These are phyloP conservation scores for Ianthella basta DNA, from an alignment of 37 sponge, comb jelly and placozoan genomes.

Conservation along the genomic window DNA sequence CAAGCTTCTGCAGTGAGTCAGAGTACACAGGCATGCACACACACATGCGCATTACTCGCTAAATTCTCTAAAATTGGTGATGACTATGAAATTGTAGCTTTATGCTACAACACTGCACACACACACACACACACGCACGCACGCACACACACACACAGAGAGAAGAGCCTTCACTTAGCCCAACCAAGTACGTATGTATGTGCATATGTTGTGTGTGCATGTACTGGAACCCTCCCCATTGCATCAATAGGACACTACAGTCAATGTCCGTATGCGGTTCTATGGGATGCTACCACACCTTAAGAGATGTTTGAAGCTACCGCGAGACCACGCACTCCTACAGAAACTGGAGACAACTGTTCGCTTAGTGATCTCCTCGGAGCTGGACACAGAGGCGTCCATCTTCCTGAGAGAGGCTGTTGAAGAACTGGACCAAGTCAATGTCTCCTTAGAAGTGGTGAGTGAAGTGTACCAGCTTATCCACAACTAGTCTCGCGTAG, in stretches of 20 bases:
- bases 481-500: too few relatives aligned
- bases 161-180: too few relatives aligned
- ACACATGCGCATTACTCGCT: background rate
- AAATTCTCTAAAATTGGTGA: too few relatives aligned
- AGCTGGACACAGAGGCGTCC: constrained; percentile 65
- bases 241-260: constrained; percentile 57
- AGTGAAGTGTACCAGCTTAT: constrained; percentile 32
- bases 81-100: too few relatives aligned
- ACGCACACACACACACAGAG: too few relatives aligned
- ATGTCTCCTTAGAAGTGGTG: constrained; percentile 75
- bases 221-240: background rate
- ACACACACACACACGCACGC: background rate
- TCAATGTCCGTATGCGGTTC: constrained; percentile 56
- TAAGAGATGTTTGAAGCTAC: constrained; percentile 64
- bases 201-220: background rate
- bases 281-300: constrained; percentile 62
- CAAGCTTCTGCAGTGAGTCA: constrained; percentile 56
- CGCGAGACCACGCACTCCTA: constrained; percentile 41
- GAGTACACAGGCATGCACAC: background rate
- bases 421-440: constrained; percentile 65
- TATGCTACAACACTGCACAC: background rate
- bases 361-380: constrained; percentile 51
- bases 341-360: constrained; percentile 65
- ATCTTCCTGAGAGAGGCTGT: constrained; percentile 53
- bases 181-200: too few relatives aligned